Evolutionary conservation across 2,113 vertebrate species (phyloP).

Genomic region (Callionymus lyra): DNA sequence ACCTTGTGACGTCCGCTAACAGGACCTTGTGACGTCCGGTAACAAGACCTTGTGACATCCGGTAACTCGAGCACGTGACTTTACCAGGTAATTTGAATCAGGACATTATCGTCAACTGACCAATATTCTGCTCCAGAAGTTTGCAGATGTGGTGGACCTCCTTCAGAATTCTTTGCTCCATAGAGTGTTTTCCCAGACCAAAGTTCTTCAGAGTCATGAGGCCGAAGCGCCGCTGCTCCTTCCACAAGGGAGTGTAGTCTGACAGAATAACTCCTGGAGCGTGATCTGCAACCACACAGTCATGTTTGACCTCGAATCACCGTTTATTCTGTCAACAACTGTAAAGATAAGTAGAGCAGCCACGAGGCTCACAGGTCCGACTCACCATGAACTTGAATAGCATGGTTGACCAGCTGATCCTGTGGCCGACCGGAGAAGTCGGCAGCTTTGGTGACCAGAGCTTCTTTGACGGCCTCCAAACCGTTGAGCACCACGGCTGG

Average conservation of each 20-base stretch:
- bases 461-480: conserved; percentile 31
- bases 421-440: conserved; percentile 51
- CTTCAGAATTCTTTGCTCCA: conserved; percentile 67
- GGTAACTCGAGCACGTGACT: too few species aligned
- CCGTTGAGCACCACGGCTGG: conserved; percentile 30
- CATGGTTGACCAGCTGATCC: too few species aligned
- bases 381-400: too few species aligned
- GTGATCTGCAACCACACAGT: not conserved
- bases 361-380: too few species aligned
- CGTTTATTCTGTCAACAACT: too few species aligned
- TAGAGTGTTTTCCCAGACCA: conserved; percentile 73
- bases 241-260: conserved; percentile 58
- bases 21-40: too few species aligned
- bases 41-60: too few species aligned
- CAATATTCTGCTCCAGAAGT: conserved; percentile 27
- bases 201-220: conserved; percentile 70
- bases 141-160: conserved; percentile 44
- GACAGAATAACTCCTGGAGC: conserved; percentile 55
- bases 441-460: conserved; percentile 29
- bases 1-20: too few species aligned
- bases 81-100: too few species aligned
- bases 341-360: too few species aligned
- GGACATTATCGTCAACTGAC: conserved; percentile 12
- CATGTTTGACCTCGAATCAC: too few species aligned
- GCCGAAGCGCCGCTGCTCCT: conserved; percentile 67